Conservation (phyloP, 1,140 invertebrate species). For the Chrysopa pallens region DNA sequence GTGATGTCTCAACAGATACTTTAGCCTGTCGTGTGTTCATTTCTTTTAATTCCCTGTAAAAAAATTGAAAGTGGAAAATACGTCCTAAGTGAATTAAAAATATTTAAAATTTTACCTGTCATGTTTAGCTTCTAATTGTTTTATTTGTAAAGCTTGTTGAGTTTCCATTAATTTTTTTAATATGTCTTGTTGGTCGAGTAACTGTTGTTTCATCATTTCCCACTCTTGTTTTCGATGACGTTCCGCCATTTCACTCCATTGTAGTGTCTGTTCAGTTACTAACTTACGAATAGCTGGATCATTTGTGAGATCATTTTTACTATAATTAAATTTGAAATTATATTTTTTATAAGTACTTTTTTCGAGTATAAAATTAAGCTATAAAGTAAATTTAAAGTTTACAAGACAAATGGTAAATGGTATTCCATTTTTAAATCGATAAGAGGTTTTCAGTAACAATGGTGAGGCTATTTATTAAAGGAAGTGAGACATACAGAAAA, state of each 20-base stretch:
- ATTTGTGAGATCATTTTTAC: conserved; percentile 60
- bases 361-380: background rate
- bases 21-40: conserved; percentile 91
- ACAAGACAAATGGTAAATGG: no score
- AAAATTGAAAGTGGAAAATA: background rate
- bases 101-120: conserved; percentile 41
- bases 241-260: conserved; percentile 85
- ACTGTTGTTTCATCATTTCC: conserved; percentile 62
- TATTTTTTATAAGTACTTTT: conserved; percentile 3
- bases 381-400: background rate
- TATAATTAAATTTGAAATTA: conserved; percentile 17
- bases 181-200: conserved; percentile 69
- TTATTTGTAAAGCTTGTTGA: conserved; percentile 73
- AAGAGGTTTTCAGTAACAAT: no score
- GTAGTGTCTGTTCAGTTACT: conserved; percentile 75
- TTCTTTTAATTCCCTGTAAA: conserved; percentile 78
- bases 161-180: conserved; percentile 72
- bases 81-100: background rate
- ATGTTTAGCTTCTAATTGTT: conserved; percentile 76
- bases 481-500: no score
- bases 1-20: conserved; percentile 89
- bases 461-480: no score
- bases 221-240: conserved; percentile 85
- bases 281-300: conserved; percentile 63
- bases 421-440: no score